Percentiles rank a stretch among this genome's conserved stretches.
phyloP scores from a whole-genome alignment of 2,888 invertebrate genomes.

The Drosophila ezoana region DNA sequence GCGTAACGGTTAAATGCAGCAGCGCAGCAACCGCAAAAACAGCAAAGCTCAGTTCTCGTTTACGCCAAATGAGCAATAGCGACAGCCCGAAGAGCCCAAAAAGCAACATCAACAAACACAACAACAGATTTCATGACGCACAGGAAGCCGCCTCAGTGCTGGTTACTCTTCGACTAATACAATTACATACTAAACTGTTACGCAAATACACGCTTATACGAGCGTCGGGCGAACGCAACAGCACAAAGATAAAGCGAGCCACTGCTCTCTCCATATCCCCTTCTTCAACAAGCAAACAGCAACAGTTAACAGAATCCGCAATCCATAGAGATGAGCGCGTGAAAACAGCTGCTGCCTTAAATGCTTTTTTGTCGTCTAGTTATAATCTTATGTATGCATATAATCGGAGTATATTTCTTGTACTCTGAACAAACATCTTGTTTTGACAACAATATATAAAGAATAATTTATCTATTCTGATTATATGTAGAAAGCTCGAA shows the following conservation, averaged over 20 bases:
- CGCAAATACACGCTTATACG: slow-evolving; percentile 22
- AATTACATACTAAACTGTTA: slow-evolving; percentile 63
- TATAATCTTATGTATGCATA: no score
- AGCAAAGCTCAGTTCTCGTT: slow-evolving; percentile 59
- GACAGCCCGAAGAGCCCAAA: slow-evolving; percentile 21
- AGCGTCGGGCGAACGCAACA: neutral
- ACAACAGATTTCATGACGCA: slow-evolving; percentile 41
- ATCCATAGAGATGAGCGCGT: slow-evolving; percentile 40
- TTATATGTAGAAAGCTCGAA: neutral
- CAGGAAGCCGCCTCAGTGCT: slow-evolving; percentile 66
- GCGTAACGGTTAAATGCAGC: slow-evolving; percentile 76
- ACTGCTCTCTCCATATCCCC: neutral
- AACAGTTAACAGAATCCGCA: slow-evolving; percentile 13
- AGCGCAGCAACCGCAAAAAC: slow-evolving; percentile 65
- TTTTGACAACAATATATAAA: neutral
- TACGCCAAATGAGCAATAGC: slow-evolving; percentile 59
- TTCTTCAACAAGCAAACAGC: neutral
- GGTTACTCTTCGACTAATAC: slow-evolving; percentile 70
- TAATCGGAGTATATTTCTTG: no score
- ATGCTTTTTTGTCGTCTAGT: no score
- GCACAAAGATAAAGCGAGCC: slow-evolving; percentile 41
- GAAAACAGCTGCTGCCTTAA: neutral
- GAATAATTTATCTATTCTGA: neutral
- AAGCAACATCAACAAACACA: slow-evolving; percentile 25
- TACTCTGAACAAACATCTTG: no score